Evolutionary conservation across 1,140 invertebrate genomes (phyloP), one percentile per base, ranked within the genome.

Genomic region (Lepidurus packardi): DNA sequence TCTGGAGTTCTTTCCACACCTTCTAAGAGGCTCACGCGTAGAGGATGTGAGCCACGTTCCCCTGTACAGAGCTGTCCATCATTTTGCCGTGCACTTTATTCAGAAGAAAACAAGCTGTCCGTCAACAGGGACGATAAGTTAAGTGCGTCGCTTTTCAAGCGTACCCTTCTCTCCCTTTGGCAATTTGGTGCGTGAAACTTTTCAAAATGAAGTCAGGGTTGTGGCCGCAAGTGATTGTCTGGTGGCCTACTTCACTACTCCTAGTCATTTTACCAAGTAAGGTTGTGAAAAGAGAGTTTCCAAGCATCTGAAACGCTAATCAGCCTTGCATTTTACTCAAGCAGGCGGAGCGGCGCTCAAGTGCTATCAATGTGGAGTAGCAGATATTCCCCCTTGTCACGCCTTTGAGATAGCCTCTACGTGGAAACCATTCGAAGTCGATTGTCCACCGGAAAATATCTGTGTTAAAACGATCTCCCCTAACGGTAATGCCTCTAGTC

Each of bases 401-500:
- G 41, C 65, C 6, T 77, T 77, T 45, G 45, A 41, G 10, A 24
- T 53, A 6, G 76, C 76, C 44, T 65, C 76, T 34, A 53, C 65
- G 21, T 77, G 76, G 76, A 45, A 25, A 45, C 76, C 45, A 1
- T 77, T 47, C 21, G 76, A 77, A 77, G 76, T 77, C 21, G 76
- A 77, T 47, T 77, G 76, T 21, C 76, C 76, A 7, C 76, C 43
- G 76, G 21, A 45, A 8, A 45, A 77, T 45, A 25, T 77, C 34
- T 77, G 76, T n/a, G 44, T 45, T 11, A 77, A 77, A 77, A 77
- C 76, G 1, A 45, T 53, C 21, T 53, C 76, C 9, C 4, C 10
- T 45, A 53, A 47, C 21, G 76, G 65, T 34, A 65, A 47, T 65
- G 43, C 11, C 21, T 21, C 43, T 5, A 13, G 0, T 65, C 21